Conservation (phyloP, 2,888 invertebrate genomes). For the Netelia fuscicornis region DNA sequence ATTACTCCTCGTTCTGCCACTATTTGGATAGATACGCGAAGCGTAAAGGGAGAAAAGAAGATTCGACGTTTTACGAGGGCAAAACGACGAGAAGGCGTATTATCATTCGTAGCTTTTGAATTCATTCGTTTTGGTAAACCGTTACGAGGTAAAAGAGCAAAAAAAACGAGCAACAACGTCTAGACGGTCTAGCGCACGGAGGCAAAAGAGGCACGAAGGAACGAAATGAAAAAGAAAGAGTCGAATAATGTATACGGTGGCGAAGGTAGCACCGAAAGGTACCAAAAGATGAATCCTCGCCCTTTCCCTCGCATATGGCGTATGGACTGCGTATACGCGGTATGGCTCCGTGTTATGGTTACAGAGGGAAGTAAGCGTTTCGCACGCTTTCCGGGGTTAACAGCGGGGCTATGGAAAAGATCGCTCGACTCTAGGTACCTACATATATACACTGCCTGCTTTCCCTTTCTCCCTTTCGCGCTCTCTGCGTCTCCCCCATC, state of each 20-base stretch:
- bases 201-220: slow-evolving; percentile 45
- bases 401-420: not conserved
- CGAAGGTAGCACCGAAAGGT: slow-evolving; percentile 59
- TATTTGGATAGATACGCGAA: no score
- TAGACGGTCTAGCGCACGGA: slow-evolving; percentile 42
- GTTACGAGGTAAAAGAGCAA: slow-evolving; percentile 28
- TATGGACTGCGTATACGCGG: no score
- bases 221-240: slow-evolving; percentile 20
- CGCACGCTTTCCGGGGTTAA: slow-evolving; percentile 63
- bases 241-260: not conserved
- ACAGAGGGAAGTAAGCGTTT: slow-evolving; percentile 71
- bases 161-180: slow-evolving; percentile 31
- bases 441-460: slow-evolving; percentile 28
- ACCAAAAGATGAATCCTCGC: slow-evolving; percentile 57
- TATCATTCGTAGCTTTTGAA: slow-evolving; percentile 26
- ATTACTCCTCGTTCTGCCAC: no score
- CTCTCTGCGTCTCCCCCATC: slow-evolving; percentile 4
- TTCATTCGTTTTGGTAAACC: slow-evolving; percentile 51
- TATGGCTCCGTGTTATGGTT: slow-evolving; percentile 33
- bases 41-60: no score
- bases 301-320: not conserved
- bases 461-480: slow-evolving; percentile 8
- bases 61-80: not conserved
- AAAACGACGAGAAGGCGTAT: slow-evolving; percentile 13
- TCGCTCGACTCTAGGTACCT: slow-evolving; percentile 6